phyloP scores from a whole-genome alignment of 2,888 invertebrate species.

The Toxonevra muliebris region DNA sequence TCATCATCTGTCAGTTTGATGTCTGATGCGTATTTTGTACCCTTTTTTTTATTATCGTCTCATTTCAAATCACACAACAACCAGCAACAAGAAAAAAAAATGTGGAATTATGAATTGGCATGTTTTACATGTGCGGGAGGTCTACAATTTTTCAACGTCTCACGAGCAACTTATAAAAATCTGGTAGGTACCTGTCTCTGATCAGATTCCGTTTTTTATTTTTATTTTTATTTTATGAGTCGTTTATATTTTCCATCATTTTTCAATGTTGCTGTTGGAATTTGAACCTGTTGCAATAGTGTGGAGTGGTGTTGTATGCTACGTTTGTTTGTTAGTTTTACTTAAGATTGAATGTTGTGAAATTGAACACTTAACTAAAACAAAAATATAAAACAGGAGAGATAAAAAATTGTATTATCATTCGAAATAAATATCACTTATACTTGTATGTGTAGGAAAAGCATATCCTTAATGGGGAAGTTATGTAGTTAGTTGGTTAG shows the following conservation, averaged over 20 bases:
- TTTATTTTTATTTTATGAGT: background rate
- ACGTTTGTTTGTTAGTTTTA: background rate
- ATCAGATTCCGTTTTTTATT: conserved; percentile 1
- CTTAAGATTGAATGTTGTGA: conserved; percentile 53
- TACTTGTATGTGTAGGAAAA: no score
- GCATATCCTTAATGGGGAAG: no score
- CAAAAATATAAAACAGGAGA: conserved; percentile 24
- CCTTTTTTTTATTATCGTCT: conserved; percentile 37
- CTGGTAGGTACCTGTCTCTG: background rate
- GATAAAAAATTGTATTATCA: conserved; percentile 52
- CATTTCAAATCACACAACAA: no score
- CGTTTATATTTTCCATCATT: background rate
- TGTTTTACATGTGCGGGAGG: conserved; percentile 60
- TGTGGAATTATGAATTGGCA: conserved; percentile 58
- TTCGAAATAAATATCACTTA: conserved; percentile 54
- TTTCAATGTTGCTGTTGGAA: conserved; percentile 33
- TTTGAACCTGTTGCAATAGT: conserved; percentile 40
- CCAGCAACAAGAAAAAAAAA: conserved; percentile 30
- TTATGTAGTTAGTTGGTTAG: no score
- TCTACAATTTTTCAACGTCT: conserved; percentile 38
- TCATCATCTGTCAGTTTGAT: conserved; percentile 36
- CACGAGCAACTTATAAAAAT: no score
- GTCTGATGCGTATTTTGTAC: conserved; percentile 16
- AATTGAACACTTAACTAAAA: conserved; percentile 56
- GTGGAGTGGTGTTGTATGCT: background rate